These are phyloP conservation scores for Schlechtendalia chinensis DNA, from an alignment of 1,140 invertebrate species.

Conservation along the genomic window DNA sequence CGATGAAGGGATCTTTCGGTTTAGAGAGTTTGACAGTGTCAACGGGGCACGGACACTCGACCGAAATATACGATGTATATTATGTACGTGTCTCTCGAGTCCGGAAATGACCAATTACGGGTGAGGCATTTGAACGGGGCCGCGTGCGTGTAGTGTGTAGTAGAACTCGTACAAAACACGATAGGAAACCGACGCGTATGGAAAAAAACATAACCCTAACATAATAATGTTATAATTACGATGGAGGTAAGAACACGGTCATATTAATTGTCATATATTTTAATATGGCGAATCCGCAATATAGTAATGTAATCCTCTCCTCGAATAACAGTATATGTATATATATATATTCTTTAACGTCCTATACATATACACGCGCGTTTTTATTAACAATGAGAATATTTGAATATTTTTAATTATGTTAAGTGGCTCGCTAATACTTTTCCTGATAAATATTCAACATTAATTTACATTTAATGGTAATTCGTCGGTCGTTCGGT, in stretches of 20 bases:
- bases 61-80: background rate
- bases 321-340: background rate
- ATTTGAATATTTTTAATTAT: constrained; percentile 48
- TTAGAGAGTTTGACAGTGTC: no score
- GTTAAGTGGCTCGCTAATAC: constrained; percentile 34
- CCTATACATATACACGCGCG: background rate
- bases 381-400: constrained; percentile 39
- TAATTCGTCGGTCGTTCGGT: constrained; percentile 13
- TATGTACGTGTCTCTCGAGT: background rate
- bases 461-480: constrained; percentile 45
- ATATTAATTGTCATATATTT: background rate
- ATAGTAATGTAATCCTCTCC: background rate
- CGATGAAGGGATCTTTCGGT: no score
- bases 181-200: background rate
- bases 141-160: no score
- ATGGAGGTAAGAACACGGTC: background rate
- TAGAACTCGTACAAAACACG: background rate
- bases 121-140: background rate
- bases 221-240: background rate
- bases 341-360: background rate
- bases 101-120: constrained; percentile 24
- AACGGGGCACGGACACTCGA: background rate
- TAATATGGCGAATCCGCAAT: background rate
- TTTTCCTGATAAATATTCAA: constrained; percentile 44
- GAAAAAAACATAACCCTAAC: background rate